These are phyloP conservation scores for Peromyscus leucopus DNA, from an alignment of 2,113 vertebrate genomes.

Conservation along the genomic window DNA sequence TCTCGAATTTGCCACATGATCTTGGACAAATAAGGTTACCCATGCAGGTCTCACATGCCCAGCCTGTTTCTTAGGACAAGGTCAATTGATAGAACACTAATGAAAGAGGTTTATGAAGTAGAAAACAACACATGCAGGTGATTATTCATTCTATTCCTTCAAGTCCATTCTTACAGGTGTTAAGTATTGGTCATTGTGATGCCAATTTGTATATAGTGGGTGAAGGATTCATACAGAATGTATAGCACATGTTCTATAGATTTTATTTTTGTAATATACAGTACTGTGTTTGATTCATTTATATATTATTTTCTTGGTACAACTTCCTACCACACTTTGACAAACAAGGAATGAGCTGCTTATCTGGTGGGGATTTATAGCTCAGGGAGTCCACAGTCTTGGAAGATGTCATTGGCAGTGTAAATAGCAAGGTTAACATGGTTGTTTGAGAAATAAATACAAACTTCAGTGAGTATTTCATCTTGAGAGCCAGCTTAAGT, in stretches of 20 bases:
- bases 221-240: conserved; percentile 69
- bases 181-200: conserved; percentile 54
- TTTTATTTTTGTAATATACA: conserved; percentile 74
- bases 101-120: conserved; percentile 40
- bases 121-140: conserved; percentile 28
- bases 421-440: conserved; percentile 90
- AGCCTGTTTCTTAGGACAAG: neutral
- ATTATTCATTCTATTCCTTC: conserved; percentile 51
- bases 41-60: neutral
- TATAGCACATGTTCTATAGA: conserved; percentile 55
- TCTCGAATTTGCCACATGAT: conserved; percentile 32
- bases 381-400: conserved; percentile 84
- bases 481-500: conserved; percentile 87
- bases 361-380: conserved; percentile 90
- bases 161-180: conserved; percentile 8
- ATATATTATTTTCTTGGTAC: conserved; percentile 86
- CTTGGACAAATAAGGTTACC: conserved; percentile 28
- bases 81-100: neutral
- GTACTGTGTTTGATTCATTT: conserved; percentile 84
- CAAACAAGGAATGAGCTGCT: conserved; percentile 88
- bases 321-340: conserved; percentile 83
- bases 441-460: conserved; percentile 88
- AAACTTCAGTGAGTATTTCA: conserved; percentile 90
- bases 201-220: conserved; percentile 56
- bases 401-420: conserved; percentile 88